These are phyloP conservation scores for Disparrhopalites patrizii DNA, from an alignment of 2,888 invertebrate genomes.

Conservation along the genomic window DNA sequence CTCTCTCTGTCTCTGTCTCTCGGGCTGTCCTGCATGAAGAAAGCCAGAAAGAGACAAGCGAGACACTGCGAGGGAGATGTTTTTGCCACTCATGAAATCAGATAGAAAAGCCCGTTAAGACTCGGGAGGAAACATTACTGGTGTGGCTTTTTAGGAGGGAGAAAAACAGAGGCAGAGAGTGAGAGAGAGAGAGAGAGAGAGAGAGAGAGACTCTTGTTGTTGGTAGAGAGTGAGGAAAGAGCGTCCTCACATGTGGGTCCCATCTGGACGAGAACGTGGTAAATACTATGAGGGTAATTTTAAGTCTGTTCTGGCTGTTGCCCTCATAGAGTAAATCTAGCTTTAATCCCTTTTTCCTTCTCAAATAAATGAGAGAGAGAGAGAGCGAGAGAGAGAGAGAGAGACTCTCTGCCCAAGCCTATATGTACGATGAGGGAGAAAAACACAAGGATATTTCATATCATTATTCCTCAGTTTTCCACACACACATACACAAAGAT, in stretches of 20 bases:
- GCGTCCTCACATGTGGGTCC: constrained; percentile 43
- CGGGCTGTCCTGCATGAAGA: too few relatives aligned
- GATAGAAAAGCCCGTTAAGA: constrained; percentile 5
- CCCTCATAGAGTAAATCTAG: constrained; percentile 39
- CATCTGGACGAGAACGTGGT: constrained; percentile 40
- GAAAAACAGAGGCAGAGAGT: too few relatives aligned
- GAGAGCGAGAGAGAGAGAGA: too few relatives aligned
- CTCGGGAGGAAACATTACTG: too few relatives aligned
- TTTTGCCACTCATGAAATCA: constrained; percentile 10
- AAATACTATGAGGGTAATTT: constrained; percentile 34
- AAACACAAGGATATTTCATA: background rate
- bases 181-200: too few relatives aligned
- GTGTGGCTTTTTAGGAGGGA: background rate
- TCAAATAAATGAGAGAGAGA: constrained; percentile 42
- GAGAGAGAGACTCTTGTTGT: constrained; percentile 20
- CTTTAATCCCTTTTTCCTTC: constrained; percentile 44
- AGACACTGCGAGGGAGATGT: too few relatives aligned
- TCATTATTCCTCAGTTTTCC: too few relatives aligned
- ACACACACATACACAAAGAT: background rate
- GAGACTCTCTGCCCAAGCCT: too few relatives aligned
- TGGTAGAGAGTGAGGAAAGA: too few relatives aligned
- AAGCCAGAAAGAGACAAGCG: too few relatives aligned
- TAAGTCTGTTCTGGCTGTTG: constrained; percentile 14
- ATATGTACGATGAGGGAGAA: background rate
- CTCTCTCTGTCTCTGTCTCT: too few relatives aligned